Percentiles rank a stretch among this genome's conserved stretches.
phyloP scores from a whole-genome alignment of 1,140 invertebrate genomes.

The Zelostemma sp. region DNA sequence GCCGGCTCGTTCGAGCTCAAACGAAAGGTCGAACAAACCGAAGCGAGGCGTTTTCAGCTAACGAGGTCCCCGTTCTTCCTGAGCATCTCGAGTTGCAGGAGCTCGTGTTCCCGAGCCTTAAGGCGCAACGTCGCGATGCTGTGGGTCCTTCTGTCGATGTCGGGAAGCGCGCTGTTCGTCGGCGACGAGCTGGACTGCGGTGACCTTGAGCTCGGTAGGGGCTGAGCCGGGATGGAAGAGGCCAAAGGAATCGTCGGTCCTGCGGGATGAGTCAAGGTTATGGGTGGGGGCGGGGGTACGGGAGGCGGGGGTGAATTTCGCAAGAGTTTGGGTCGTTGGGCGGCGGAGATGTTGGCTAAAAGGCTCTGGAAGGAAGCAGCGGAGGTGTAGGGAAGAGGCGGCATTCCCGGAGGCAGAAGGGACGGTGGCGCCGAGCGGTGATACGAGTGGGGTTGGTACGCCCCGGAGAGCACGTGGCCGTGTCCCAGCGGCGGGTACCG shows the following conservation, averaged over 20 bases:
- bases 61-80: slow-evolving; percentile 86
- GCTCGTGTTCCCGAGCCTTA: slow-evolving; percentile 92
- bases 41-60: slow-evolving; percentile 74
- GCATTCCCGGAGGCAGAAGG: slow-evolving; percentile 76
- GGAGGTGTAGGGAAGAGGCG: slow-evolving; percentile 75
- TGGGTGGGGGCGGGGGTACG: slow-evolving; percentile 63
- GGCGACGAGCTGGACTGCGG: slow-evolving; percentile 62
- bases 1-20: no score
- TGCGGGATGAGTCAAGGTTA: slow-evolving; percentile 63
- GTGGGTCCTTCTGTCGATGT: slow-evolving; percentile 85
- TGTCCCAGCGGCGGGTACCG: slow-evolving; percentile 73
- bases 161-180: slow-evolving; percentile 66
- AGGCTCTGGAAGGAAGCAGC: slow-evolving; percentile 86
- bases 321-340: slow-evolving; percentile 71
- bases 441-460: slow-evolving; percentile 70
- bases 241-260: slow-evolving; percentile 5
- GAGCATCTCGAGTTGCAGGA: slow-evolving; percentile 82
- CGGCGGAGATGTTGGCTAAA: slow-evolving; percentile 83
- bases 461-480: slow-evolving; percentile 62
- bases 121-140: slow-evolving; percentile 91
- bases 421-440: slow-evolving; percentile 74
- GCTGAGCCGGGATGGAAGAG: slow-evolving; percentile 30
- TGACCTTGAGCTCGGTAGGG: slow-evolving; percentile 55
- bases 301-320: slow-evolving; percentile 71
- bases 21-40: background rate